These are phyloP conservation scores for Zophobas morio DNA, from an alignment of 1,140 invertebrate genomes.

Conservation along the genomic window DNA sequence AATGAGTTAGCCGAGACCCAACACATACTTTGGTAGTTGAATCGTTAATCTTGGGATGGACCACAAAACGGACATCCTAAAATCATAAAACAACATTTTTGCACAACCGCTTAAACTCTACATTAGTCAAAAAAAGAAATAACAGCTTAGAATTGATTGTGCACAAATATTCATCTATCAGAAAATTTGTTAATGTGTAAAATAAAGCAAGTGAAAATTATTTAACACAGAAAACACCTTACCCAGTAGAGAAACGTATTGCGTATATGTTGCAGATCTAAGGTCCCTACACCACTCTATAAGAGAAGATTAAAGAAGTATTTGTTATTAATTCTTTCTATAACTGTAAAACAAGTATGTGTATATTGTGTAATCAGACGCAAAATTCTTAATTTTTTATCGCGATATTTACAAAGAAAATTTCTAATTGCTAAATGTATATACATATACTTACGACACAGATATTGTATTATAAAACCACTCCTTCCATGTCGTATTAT, in stretches of 20 bases:
- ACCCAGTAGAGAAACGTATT: conserved; percentile 20
- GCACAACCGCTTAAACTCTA: conserved; percentile 34
- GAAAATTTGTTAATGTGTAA: conserved; percentile 20
- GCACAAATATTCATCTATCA: conserved; percentile 20
- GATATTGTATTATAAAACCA: conserved; percentile 90
- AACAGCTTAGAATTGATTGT: conserved; percentile 6
- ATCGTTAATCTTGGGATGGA: conserved; percentile 83
- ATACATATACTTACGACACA: conserved; percentile 81
- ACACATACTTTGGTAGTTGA: conserved; percentile 83
- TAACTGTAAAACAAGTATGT: too few species aligned
- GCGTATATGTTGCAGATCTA: conserved; percentile 13
- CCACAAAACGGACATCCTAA: conserved; percentile 82
- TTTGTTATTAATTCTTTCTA: too few species aligned
- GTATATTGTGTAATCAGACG: too few species aligned
- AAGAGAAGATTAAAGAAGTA: conserved; percentile 55
- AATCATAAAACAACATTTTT: conserved; percentile 61
- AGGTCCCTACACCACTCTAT: conserved; percentile 61
- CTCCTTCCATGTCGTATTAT: conserved; percentile 82
- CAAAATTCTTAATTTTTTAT: too few species aligned
- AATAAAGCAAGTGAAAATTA: conserved; percentile 15
- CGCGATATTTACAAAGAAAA: too few species aligned
- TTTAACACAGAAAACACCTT: conserved; percentile 31
- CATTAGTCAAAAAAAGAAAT: conserved; percentile 46
- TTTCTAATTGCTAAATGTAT: too few species aligned
- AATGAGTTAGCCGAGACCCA: conserved; percentile 73